Evolutionary conservation across 2,797 vertebrate species (phyloP), one percentile per base, ranked within the genome.

Genomic region (Cottoperca gobio): DNA sequence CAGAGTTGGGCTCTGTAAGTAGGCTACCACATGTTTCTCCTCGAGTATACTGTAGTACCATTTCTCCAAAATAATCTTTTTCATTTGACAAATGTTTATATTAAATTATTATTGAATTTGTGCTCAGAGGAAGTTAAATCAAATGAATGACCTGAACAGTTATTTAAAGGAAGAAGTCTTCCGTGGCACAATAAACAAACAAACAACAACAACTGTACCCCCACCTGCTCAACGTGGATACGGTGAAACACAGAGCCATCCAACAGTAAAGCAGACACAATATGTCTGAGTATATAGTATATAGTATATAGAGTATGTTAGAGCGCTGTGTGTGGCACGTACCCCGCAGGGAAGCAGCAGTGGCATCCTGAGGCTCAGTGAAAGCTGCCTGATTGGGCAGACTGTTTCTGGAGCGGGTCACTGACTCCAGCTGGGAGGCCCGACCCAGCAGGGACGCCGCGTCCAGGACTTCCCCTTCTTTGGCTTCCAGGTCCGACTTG

Each of bases 401-500:
- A 84, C 98, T 99, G 96, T 97, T 99, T 86, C 98, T 96, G 90
- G 98, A 99, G 39, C 98, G 97, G 71, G 97, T 99, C 89, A 99
- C 98, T 1, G 97, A 98, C 94, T 99, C 98, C 92, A 99, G 95
- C 84, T 99, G 98, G 79, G 97, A 98, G 90, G 98, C 98, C 78
- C 98, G 95, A 77, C 98, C 98, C 92, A 99, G 92, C 76, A 99
- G 95, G 72, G 97, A 99, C 2, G 96, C 96, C 42, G 98, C 97
- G 77, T 99, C 98, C 91, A 99, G 95, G 83, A 99, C 97, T 94
- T 99, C 98, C 89, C 98, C 98, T 93, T 99, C 98, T 96, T 99
- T 99, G 95, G 98, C 98, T 95, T 99, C 98, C 83, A 99, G 94
- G 93, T 99, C 98, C 8, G 98, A 99, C 89, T 99, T 99, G 86